Evolutionary conservation across 2,797 vertebrate genomes (phyloP), one percentile per base, ranked within the genome.

Genomic region (Harpagifer antarcticus): DNA sequence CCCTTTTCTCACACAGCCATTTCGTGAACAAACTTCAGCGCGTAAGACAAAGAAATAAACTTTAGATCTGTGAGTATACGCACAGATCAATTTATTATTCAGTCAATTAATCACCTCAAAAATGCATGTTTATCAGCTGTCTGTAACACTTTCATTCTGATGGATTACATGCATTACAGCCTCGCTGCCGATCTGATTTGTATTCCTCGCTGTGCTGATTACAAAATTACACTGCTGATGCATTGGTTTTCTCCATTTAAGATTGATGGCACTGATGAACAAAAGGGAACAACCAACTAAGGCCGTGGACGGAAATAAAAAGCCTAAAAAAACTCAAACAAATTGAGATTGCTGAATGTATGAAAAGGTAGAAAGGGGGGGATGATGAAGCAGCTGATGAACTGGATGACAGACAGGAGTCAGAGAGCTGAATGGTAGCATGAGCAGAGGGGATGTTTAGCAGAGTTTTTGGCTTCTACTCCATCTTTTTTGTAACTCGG

Each of bases 201-300:
- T 93, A 93, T 92, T 92, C 91, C 88, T 90, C 62, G 54, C 88
- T 27, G 84, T 63, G 85, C 90, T 91, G 93, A 94, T 94, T 92
- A 90, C 89, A 86, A 91, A 93, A 94, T 93, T 92, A 91, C 89
- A 87, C 89, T 92, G 92, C 93, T 93, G 93, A 94, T 91, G 89
- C 86, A 90, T 90, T 86, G 90, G 78, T 92, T 93, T 91, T 91
- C 89, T 76, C 64, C 79, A 80, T 84, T 53, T 71, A 91, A 92
- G 91, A 93, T 91, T 87, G 91, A 93, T 94, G 85, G 86, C 71
- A 49, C 61, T 81, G 88, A 89, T 90, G 89, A 90, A 91, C 83
- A 83, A 73, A 88, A 77, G 72, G 76, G 67, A 89, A 80, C 70
- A 56, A 81, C 57, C 23, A 19, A 80, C 52, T 58, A 56, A 74